phyloP scores from a whole-genome alignment of 2,888 invertebrate species.

The Leucophenga maculata region DNA sequence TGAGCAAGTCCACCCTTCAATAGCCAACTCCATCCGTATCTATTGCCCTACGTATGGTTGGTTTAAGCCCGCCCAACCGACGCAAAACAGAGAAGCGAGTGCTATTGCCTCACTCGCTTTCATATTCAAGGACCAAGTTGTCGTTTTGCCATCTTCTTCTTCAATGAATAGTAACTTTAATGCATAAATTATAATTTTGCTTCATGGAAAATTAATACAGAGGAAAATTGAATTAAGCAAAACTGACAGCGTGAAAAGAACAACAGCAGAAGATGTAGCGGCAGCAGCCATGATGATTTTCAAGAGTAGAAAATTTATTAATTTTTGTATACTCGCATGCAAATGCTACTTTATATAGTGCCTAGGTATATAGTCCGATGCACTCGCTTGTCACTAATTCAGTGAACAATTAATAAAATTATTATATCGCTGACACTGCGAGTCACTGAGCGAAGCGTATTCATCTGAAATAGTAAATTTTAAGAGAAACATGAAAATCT shows the following conservation, averaged over 20 bases:
- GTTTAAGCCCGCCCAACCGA: not conserved
- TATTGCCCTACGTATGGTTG: not conserved
- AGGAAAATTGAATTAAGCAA: conserved; percentile 23
- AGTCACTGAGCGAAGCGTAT: not conserved
- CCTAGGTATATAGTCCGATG: not conserved
- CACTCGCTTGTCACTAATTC: conserved; percentile 39
- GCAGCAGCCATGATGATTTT: not conserved
- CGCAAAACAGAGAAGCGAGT: not conserved
- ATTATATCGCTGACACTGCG: conserved; percentile 1
- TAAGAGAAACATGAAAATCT: no score
- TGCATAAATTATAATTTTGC: conserved; percentile 22
- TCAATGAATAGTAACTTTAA: not conserved
- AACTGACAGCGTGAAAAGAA: not conserved
- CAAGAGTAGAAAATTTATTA: conserved; percentile 7
- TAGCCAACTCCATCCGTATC: no score
- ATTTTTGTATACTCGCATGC: not conserved
- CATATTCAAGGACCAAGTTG: conserved; percentile 8
- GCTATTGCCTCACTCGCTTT: not conserved
- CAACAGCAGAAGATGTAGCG: not conserved
- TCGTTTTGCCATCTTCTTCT: not conserved
- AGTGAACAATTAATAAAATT: conserved; percentile 39
- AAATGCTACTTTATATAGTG: not conserved
- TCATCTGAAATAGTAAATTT: no score
- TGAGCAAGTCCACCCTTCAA: no score
- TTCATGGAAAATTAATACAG: conserved; percentile 13